Percentiles rank a stretch among this genome's conserved stretches.
phyloP scores from a whole-genome alignment of 37 sponge, comb jelly and placozoan genomes.

The Dysidea cf. avara region DNA sequence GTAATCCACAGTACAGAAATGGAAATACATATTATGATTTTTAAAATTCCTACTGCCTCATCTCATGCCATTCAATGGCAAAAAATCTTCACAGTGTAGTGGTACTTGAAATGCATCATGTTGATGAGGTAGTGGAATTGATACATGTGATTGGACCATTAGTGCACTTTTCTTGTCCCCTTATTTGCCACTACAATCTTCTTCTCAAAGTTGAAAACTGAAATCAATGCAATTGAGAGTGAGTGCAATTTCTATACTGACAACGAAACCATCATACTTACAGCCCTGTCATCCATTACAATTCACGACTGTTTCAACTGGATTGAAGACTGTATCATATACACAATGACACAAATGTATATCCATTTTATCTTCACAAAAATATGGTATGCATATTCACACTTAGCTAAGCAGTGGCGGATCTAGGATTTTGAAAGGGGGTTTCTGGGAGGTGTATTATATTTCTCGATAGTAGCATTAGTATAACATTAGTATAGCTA shows the following conservation, averaged over 20 bases:
- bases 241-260: background rate
- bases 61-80: constrained; percentile 36
- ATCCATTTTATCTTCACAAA: too few relatives aligned
- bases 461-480: too few relatives aligned
- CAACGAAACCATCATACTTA: constrained; percentile 27
- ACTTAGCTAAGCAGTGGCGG: too few relatives aligned
- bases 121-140: background rate
- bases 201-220: constrained; percentile 22
- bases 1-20: constrained; percentile 16
- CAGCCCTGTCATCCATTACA: constrained; percentile 30
- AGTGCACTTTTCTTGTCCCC: constrained; percentile 38
- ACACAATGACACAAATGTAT: too few relatives aligned
- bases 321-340: too few relatives aligned
- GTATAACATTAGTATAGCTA: too few relatives aligned
- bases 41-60: constrained; percentile 43
- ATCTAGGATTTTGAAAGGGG: too few relatives aligned
- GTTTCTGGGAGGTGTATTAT: too few relatives aligned
- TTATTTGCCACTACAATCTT: constrained; percentile 18
- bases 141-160: constrained; percentile 30
- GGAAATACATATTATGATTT: constrained; percentile 15
- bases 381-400: too few relatives aligned
- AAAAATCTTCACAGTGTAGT: constrained; percentile 28
- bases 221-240: constrained; percentile 17
- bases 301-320: background rate
- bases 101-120: constrained; percentile 38